A percentile compares a stretch with the other conserved stretches of the same genome.
These are phyloP conservation scores for Pogoniulus pusillus DNA, from an alignment of 2,797 vertebrate genomes.

Conservation along the genomic window DNA sequence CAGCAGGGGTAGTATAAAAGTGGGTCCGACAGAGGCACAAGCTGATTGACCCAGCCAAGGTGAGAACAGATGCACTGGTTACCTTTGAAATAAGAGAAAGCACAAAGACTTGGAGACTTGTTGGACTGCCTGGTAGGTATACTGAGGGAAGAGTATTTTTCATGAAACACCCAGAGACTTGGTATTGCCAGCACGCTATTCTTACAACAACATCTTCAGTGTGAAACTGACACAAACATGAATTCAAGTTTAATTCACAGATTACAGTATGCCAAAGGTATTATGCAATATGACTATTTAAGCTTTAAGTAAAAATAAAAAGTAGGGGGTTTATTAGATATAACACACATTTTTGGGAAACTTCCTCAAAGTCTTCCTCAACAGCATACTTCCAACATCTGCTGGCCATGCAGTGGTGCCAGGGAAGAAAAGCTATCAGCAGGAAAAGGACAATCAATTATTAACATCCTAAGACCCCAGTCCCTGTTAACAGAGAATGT, in stretches of 20 bases:
- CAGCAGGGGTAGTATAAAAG: neutral
- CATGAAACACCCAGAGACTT: neutral
- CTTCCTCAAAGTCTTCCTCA: neutral
- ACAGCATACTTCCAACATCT: neutral
- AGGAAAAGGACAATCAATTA: neutral
- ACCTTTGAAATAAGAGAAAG: neutral
- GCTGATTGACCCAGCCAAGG: neutral
- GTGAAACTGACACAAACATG: neutral
- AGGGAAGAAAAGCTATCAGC: neutral
- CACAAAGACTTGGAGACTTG: neutral
- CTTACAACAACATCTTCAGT: neutral
- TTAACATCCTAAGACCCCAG: neutral
- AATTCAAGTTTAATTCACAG: neutral
- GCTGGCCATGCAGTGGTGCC: neutral
- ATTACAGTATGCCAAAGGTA: neutral
- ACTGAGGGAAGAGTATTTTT: neutral
- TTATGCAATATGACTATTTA: neutral
- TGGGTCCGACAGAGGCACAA: neutral
- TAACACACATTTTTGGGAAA: neutral
- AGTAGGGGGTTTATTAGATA: neutral
- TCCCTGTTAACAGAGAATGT: neutral
- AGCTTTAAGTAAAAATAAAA: neutral
- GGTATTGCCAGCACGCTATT: neutral
- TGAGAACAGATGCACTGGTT: neutral
- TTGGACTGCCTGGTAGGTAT: neutral